Evolutionary conservation across 2,888 invertebrate species (phyloP).

Genomic region (Ormia ochracea): DNA sequence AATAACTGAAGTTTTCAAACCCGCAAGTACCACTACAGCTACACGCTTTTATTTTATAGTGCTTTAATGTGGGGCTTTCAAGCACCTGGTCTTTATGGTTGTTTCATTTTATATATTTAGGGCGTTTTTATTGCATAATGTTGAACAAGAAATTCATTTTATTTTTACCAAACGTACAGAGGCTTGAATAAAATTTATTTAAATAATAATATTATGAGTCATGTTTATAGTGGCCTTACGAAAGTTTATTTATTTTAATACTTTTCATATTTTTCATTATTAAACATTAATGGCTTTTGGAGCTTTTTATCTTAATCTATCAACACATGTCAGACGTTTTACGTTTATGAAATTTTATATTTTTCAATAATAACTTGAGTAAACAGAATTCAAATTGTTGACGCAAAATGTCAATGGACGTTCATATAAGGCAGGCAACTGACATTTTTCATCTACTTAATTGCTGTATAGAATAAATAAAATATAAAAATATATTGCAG

Average conservation of each 20-base stretch:
- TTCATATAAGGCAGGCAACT: conserved; percentile 5
- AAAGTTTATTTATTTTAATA: not conserved
- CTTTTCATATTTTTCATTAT: not conserved
- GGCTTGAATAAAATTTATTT: not conserved
- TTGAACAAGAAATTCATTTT: conserved; percentile 10
- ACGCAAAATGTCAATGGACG: conserved; percentile 44
- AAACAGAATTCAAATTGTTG: conserved; percentile 16
- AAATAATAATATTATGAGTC: conserved; percentile 41
- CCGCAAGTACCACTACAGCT: not conserved
- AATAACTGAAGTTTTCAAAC: conserved; percentile 33
- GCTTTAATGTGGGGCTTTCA: conserved; percentile 38
- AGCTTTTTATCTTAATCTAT: conserved; percentile 46
- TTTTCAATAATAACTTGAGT: conserved; percentile 2
- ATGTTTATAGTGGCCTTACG: conserved; percentile 2
- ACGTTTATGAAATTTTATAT: not conserved
- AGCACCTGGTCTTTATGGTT: conserved; percentile 58
- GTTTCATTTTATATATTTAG: conserved; percentile 52
- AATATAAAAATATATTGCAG: not conserved
- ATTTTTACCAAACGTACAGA: not conserved
- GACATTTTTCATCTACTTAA: not conserved
- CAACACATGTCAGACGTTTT: conserved; percentile 49
- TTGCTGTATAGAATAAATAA: not conserved
- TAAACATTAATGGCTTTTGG: conserved; percentile 30
- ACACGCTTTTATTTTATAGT: conserved; percentile 16
- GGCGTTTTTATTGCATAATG: conserved; percentile 57